Evolutionary conservation across 2,797 vertebrate genomes (phyloP).

Genomic region (Chlorospingus flavigularis): DNA sequence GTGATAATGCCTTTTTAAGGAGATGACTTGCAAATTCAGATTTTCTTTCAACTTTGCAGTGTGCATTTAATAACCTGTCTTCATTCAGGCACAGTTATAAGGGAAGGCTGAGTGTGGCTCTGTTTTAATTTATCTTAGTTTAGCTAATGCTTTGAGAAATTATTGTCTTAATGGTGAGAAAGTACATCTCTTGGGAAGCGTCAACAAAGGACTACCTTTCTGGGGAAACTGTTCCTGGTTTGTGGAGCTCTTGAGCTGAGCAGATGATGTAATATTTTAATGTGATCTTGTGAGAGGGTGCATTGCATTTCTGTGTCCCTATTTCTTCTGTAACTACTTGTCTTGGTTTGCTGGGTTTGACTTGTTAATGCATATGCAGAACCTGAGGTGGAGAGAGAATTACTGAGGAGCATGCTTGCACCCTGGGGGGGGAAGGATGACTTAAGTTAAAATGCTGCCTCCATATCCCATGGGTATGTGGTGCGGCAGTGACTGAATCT

Average conservation of each 20-base stretch:
- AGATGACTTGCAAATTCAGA: background rate
- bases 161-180: background rate
- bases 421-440: background rate
- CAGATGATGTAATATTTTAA: background rate
- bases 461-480: background rate
- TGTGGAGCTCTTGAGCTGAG: background rate
- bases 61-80: background rate
- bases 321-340: background rate
- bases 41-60: background rate
- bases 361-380: background rate
- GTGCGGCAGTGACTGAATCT: slow-evolving; percentile 5
- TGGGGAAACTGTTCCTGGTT: background rate
- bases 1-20: background rate
- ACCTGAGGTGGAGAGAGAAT: background rate
- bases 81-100: background rate
- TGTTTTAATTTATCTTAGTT: background rate
- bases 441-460: background rate
- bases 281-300: background rate
- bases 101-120: background rate
- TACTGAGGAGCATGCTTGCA: background rate
- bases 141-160: background rate
- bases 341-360: background rate
- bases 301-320: background rate
- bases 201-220: background rate
- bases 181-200: background rate